Evolutionary conservation across 2,113 vertebrate species (phyloP).

Genomic region (Acrocephalus arundinaceus): DNA sequence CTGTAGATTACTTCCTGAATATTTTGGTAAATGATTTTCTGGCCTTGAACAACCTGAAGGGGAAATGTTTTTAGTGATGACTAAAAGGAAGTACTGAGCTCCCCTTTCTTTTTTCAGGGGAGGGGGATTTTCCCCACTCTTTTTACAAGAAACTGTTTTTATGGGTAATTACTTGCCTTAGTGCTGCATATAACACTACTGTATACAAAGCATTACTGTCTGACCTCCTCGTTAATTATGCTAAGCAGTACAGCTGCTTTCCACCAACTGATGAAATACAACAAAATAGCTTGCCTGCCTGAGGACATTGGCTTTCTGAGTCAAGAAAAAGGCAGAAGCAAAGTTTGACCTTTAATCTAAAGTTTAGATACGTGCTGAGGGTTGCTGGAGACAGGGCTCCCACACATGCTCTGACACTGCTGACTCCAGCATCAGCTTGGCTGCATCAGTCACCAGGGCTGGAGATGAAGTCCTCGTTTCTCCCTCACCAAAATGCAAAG

Average conservation of each 20-base stretch:
- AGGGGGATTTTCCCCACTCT: background rate
- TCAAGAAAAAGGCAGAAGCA: background rate
- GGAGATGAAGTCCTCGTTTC: background rate
- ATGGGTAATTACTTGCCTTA: slow-evolving; percentile 15
- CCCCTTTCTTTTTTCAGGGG: background rate
- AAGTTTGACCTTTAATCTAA: slow-evolving; percentile 23
- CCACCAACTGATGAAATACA: slow-evolving; percentile 28
- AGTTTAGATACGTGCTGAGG: background rate
- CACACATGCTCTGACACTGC: background rate
- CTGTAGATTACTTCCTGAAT: background rate
- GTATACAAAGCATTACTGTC: slow-evolving; percentile 41
- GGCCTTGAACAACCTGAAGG: background rate
- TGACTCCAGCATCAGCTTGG: rapidly evolving
- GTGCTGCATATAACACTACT: background rate
- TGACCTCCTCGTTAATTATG: slow-evolving; percentile 50
- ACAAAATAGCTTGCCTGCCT: background rate
- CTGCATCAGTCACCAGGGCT: background rate
- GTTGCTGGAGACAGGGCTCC: background rate
- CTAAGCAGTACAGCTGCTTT: slow-evolving; percentile 54
- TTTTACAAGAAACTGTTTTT: slow-evolving; percentile 30
- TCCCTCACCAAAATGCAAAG: background rate
- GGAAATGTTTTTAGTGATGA: background rate
- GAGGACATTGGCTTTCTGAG: background rate
- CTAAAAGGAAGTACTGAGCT: background rate
- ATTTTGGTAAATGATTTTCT: slow-evolving; percentile 7